Evolutionary conservation across 2,888 invertebrate species (phyloP).

Genomic region (Diachrysia chrysitis): DNA sequence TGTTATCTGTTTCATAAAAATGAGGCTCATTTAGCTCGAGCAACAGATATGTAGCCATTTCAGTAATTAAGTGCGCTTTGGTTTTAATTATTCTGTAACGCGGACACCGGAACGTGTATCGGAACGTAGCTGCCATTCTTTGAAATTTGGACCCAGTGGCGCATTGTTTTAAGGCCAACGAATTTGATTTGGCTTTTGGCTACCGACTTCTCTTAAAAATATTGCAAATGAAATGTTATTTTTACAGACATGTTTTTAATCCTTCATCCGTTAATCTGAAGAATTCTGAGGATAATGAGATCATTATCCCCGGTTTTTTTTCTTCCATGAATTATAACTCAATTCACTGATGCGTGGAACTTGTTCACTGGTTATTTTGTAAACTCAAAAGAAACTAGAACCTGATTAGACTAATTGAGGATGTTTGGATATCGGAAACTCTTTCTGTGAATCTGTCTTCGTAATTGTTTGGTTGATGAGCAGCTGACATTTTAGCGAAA

Average conservation of each 20-base stretch:
- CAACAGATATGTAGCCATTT: slow-evolving; percentile 73
- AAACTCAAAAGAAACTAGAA: slow-evolving; percentile 3
- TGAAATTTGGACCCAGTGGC: slow-evolving; percentile 61
- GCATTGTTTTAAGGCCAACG: slow-evolving; percentile 6
- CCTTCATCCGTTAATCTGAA: neutral
- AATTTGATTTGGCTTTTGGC: neutral
- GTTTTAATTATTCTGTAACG: slow-evolving; percentile 73
- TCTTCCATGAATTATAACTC: slow-evolving; percentile 1
- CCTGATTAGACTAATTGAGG: slow-evolving; percentile 9
- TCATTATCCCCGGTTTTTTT: no score
- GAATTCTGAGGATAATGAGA: no score
- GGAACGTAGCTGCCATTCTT: slow-evolving; percentile 61
- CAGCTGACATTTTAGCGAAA: slow-evolving; percentile 23
- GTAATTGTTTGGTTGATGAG: slow-evolving; percentile 31
- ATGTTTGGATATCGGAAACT: slow-evolving; percentile 5
- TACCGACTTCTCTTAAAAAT: neutral
- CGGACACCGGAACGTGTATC: slow-evolving; percentile 76
- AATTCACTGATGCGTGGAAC: slow-evolving; percentile 2
- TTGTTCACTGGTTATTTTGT: neutral
- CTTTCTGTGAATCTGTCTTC: slow-evolving; percentile 9
- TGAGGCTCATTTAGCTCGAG: slow-evolving; percentile 73
- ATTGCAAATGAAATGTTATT: no score
- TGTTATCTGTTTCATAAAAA: slow-evolving; percentile 68
- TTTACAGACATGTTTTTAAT: neutral
- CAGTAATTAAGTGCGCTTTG: slow-evolving; percentile 76